Percentiles rank a stretch among this genome's conserved stretches.
phyloP scores from a whole-genome alignment of 2,797 vertebrate genomes.

The Triplophysa yarkandensis region DNA sequence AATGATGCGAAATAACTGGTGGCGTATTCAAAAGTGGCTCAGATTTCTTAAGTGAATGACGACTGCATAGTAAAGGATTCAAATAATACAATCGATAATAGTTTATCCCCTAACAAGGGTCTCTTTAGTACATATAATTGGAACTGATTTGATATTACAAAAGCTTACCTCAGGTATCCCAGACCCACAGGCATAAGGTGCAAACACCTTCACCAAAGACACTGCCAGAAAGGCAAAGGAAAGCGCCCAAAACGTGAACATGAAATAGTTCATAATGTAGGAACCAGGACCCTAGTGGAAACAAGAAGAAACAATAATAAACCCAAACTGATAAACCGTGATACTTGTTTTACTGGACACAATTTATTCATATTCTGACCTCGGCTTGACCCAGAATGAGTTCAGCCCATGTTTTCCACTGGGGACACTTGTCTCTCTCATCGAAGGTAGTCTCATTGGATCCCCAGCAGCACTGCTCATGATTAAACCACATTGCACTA shows the following conservation, averaged over 20 bases:
- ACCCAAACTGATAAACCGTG: not conserved
- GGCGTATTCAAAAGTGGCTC: too few species aligned
- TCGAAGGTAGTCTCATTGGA: constrained; percentile 96
- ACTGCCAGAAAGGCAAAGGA: constrained; percentile 96
- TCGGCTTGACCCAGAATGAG: constrained; percentile 96
- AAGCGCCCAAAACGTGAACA: constrained; percentile 98
- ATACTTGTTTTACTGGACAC: not conserved
- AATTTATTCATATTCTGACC: constrained; percentile 70
- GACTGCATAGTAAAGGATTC: too few species aligned
- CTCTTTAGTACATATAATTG: too few species aligned
- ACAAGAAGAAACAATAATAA: not conserved
- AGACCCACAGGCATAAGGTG: constrained; percentile 96
- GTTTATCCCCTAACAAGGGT: too few species aligned
- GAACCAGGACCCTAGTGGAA: constrained; percentile 90
- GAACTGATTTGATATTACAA: too few species aligned
- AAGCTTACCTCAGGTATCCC: constrained; percentile 94
- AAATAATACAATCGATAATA: too few species aligned
- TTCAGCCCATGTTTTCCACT: constrained; percentile 99
- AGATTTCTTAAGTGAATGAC: too few species aligned
- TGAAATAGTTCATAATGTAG: constrained; percentile 99
- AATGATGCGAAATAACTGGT: too few species aligned
- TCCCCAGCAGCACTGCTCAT: constrained; percentile 98
- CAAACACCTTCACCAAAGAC: constrained; percentile 94
- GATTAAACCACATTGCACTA: constrained; percentile 96
- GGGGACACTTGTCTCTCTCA: constrained; percentile 95